phyloP scores from a whole-genome alignment of 2,888 invertebrate genomes.

The Stenodema calcarata region DNA sequence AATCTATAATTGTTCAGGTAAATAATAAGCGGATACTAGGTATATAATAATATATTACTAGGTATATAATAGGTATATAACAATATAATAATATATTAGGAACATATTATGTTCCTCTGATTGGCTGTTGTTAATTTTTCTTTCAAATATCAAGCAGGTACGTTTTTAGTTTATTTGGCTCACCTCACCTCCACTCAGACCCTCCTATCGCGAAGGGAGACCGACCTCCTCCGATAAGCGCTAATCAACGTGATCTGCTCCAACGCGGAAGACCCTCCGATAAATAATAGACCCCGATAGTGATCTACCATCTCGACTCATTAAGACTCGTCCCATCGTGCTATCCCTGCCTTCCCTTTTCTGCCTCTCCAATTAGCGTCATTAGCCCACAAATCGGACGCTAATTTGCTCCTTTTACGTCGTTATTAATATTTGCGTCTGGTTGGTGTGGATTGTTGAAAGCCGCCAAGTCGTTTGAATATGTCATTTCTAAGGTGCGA shows the following conservation, averaged over 20 bases:
- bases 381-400: neutral
- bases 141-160: too few relatives aligned
- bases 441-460: too few relatives aligned
- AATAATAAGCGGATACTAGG: too few relatives aligned
- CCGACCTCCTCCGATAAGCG: neutral
- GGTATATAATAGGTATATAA: too few relatives aligned
- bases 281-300: constrained; percentile 11
- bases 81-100: too few relatives aligned
- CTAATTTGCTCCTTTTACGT: constrained; percentile 22
- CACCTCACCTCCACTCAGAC: neutral
- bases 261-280: constrained; percentile 21
- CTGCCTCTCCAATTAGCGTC: neutral
- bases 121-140: too few relatives aligned
- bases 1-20: too few relatives aligned
- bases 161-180: too few relatives aligned
- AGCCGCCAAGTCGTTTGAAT: neutral
- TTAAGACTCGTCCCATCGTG: neutral
- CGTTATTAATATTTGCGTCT: constrained; percentile 4
- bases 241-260: constrained; percentile 25
- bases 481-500: too few relatives aligned
- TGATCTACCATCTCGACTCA: constrained; percentile 30
- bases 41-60: too few relatives aligned
- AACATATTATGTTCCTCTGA: too few relatives aligned
- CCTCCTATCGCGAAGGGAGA: neutral
- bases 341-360: neutral